phyloP scores from a whole-genome alignment of 2,888 invertebrate species.

The Aphrophora alni region DNA sequence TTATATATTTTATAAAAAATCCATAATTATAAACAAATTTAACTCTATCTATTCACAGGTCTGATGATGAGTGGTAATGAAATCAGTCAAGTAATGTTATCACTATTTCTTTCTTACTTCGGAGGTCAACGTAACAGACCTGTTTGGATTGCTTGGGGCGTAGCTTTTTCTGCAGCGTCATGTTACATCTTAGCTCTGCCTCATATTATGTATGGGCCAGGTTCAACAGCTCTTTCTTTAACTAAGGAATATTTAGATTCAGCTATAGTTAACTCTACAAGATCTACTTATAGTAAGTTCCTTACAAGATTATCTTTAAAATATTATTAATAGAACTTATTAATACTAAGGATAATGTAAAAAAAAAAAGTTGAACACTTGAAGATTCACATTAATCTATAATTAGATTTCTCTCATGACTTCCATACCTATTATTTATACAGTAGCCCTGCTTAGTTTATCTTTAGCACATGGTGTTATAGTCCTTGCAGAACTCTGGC shows the following conservation, averaged over 20 bases:
- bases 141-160: conserved; percentile 70
- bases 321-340: no score
- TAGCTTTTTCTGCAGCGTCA: conserved; percentile 65
- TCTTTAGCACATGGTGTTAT: no score
- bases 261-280: neutral
- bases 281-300: conserved; percentile 15
- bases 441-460: no score
- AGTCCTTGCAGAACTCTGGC: no score
- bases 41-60: conserved; percentile 56
- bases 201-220: conserved; percentile 68
- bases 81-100: conserved; percentile 70
- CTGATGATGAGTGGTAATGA: conserved; percentile 73
- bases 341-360: no score
- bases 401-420: no score
- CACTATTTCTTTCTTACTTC: conserved; percentile 67
- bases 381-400: no score
- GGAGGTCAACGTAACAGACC: conserved; percentile 73
- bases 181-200: conserved; percentile 68
- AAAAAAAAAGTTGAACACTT: no score
- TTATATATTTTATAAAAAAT: no score
- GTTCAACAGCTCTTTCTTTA: conserved; percentile 60
- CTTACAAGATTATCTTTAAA: no score
- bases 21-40: no score
- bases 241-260: conserved; percentile 57
- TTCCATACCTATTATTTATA: no score